phyloP scores from a whole-genome alignment of 2,797 vertebrate genomes.

The Thamnophis elegans region DNA sequence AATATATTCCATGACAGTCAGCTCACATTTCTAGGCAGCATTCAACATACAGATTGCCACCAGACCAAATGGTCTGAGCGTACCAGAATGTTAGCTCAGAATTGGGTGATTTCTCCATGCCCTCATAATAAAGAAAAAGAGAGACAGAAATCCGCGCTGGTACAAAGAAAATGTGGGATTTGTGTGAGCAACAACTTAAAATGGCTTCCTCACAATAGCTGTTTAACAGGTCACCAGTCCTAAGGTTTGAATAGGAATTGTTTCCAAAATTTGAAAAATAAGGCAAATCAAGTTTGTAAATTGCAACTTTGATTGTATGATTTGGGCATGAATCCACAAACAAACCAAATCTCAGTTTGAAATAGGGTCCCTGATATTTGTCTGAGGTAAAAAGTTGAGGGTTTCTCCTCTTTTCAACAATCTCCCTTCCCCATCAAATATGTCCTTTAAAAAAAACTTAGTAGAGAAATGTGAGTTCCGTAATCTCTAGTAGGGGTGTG shows the following conservation, averaged over 20 bases:
- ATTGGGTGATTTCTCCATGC: not conserved
- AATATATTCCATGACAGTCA: not conserved
- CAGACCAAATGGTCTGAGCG: not conserved
- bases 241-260: not conserved
- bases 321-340: not conserved
- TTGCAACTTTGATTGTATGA: not conserved
- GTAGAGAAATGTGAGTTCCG: constrained; percentile 27
- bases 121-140: not conserved
- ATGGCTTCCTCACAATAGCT: not conserved
- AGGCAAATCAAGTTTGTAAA: not conserved
- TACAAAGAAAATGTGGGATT: not conserved
- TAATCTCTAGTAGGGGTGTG: not conserved
- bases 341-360: not conserved
- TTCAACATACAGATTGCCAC: not conserved
- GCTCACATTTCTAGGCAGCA: not conserved
- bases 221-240: not conserved
- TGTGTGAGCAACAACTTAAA: not conserved
- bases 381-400: not conserved
- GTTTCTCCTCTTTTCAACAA: not conserved
- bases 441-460: not conserved
- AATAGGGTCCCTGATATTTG: not conserved
- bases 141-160: not conserved
- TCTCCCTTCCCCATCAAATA: not conserved
- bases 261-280: not conserved
- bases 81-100: not conserved